Evolutionary conservation across 2,113 vertebrate genomes (phyloP), one percentile per base, ranked within the genome.

Genomic region (Spilogale gracilis): DNA sequence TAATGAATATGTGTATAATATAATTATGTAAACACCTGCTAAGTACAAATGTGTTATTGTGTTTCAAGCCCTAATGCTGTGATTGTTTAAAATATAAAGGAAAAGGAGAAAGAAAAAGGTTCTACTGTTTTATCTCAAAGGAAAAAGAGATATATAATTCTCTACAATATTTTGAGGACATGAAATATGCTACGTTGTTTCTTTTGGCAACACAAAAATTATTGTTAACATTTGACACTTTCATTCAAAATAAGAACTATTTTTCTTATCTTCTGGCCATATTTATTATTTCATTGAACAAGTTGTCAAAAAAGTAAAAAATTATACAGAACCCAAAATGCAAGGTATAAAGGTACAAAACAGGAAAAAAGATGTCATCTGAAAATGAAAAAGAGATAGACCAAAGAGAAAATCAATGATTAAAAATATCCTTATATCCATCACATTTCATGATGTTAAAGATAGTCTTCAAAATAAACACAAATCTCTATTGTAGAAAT

Each of bases 1-100:
- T 94, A 76, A 96, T 92, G 79, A 92, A 60, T 61, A 81, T 56
- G 61, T 65, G 0, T 69, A 50, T 60, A 87, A 91, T 67, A 74
- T 74, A 81, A 89, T 89, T 97, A 76, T n/a, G 23, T 86, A 71
- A 86, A 38, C 56, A 92, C 8, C 21, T 96, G 76, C 12, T 65
- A 96, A 81, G 54, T 80, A 48, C 16, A 88, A 61, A 91, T 79
- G 18, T 48, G 16, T n/a, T 81, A 48, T 45, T 89, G 30, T 87
- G 50, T 84, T 96, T 89, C n/a, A 61, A 38, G 18, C 18, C 9
- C 14, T 83, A 83, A 74, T 87, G 10, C 58, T 94, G 38, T 79
- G 43, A 43, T 76, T 60, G 58, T 83, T 94, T 89, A 81, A 89
- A 86, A 78, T 52, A 38, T 52, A 80, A 88, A 84, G 48, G 1